A percentile compares a stretch with the other conserved stretches of the same genome.
These are phyloP conservation scores for Sipha flava DNA, from an alignment of 1,140 invertebrate genomes.

Conservation along the genomic window DNA sequence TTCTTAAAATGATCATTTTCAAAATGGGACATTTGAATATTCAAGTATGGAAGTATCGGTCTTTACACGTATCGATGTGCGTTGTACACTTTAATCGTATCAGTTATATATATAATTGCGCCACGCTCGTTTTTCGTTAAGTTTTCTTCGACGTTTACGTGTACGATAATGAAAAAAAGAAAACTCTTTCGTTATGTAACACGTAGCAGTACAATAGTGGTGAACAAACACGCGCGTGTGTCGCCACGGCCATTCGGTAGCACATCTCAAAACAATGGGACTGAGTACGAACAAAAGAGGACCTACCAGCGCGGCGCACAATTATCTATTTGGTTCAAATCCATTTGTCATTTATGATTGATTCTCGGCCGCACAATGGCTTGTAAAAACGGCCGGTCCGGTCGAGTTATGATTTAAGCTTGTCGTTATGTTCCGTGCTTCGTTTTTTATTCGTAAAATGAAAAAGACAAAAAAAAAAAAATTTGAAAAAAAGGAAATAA, in stretches of 20 bases:
- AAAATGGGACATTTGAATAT: no score
- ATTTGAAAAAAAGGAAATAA: not conserved
- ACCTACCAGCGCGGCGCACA: constrained; percentile 6
- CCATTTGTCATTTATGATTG: constrained; percentile 27
- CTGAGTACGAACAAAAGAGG: not conserved
- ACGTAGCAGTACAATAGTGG: no score
- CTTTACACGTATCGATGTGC: no score
- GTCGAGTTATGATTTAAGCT: not conserved
- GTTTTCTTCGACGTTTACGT: no score
- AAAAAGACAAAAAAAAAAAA: not conserved
- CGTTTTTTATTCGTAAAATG: not conserved
- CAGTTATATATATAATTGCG: no score
- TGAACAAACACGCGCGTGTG: not conserved
- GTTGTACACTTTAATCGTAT: no score
- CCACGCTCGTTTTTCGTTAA: no score
- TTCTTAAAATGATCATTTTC: no score
- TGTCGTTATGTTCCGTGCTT: not conserved
- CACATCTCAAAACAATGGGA: not conserved
- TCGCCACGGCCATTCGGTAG: not conserved
- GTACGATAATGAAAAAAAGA: no score
- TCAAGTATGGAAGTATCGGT: no score
- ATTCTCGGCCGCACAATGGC: constrained; percentile 9
- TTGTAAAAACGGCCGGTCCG: constrained; percentile 1
- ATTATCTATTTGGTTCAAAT: constrained; percentile 5
- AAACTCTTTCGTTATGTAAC: no score